phyloP scores from a whole-genome alignment of 2,113 vertebrate species.

The Stegastes partitus region DNA sequence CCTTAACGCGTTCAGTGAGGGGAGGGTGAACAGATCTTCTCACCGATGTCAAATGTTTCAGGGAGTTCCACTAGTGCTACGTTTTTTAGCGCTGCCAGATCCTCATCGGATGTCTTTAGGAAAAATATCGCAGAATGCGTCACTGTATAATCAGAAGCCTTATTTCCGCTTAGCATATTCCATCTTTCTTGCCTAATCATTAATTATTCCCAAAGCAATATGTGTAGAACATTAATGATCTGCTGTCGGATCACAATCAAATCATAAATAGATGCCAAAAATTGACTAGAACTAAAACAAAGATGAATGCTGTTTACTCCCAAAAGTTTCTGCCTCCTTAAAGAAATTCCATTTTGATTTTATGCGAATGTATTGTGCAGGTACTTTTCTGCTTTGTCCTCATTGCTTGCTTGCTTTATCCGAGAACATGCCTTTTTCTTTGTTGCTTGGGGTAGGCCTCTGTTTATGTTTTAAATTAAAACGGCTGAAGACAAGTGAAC shows the following conservation, averaged over 20 bases:
- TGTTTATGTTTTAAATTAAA: constrained; percentile 87
- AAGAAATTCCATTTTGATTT: constrained; percentile 70
- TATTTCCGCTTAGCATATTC: constrained; percentile 16
- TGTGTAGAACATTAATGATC: background rate
- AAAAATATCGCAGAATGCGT: background rate
- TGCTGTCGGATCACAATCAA: constrained; percentile 19
- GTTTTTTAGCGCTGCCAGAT: constrained; percentile 16
- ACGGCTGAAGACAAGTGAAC: constrained; percentile 80
- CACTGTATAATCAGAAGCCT: constrained; percentile 35
- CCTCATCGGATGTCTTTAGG: constrained; percentile 15
- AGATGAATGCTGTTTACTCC: constrained; percentile 31
- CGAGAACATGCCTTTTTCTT: constrained; percentile 62
- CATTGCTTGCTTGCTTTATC: constrained; percentile 73
- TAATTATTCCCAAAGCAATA: background rate
- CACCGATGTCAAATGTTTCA: constrained; percentile 24
- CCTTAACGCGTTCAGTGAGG: constrained; percentile 10
- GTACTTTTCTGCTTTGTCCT: constrained; percentile 68
- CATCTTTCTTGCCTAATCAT: constrained; percentile 15
- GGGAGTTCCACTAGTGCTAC: constrained; percentile 25
- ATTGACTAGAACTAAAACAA: constrained; percentile 24
- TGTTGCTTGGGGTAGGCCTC: constrained; percentile 72
- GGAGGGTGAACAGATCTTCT: constrained; percentile 10
- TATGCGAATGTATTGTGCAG: constrained; percentile 68
- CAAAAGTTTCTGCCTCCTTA: constrained; percentile 48
- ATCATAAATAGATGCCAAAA: constrained; percentile 37